phyloP scores from a whole-genome alignment of 2,888 invertebrate genomes.

The Eupithecia insigniata region DNA sequence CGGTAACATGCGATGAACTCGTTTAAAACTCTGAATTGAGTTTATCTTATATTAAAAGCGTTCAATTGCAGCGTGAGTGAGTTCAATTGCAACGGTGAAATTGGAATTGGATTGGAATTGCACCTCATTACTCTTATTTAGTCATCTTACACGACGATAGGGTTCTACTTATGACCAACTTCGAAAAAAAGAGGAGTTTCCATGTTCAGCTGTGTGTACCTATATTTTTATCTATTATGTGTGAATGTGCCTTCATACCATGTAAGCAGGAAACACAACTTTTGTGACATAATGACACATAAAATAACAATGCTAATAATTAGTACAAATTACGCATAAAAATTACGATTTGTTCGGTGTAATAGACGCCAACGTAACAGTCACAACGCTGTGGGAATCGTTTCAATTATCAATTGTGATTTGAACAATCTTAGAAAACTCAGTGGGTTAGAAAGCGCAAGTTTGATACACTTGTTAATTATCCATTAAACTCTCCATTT shows the following conservation, averaged over 20 bases:
- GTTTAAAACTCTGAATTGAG: no score
- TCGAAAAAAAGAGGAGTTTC: no score
- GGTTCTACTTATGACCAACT: no score
- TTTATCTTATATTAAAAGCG: no score
- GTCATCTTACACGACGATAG: no score
- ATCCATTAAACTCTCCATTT: background rate
- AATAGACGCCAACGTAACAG: conserved; percentile 41
- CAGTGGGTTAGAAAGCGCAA: conserved; percentile 52
- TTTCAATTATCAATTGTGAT: conserved; percentile 47
- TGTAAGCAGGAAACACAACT: conserved; percentile 1
- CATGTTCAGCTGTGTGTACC: no score
- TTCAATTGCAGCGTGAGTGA: no score
- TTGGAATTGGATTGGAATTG: no score
- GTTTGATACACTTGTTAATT: conserved; percentile 41
- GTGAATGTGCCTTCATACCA: background rate
- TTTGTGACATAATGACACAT: conserved; percentile 34
- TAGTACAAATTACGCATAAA: conserved; percentile 30
- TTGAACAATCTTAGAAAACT: conserved; percentile 45
- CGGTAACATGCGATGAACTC: no score
- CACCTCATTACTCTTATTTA: no score
- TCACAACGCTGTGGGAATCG: conserved; percentile 50
- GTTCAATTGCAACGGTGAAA: no score
- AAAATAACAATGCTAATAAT: conserved; percentile 27
- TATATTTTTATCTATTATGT: no score
- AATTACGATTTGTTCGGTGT: conserved; percentile 41